Percentiles rank a stretch among this genome's conserved stretches.
These are phyloP conservation scores for Coenonympha glycerion DNA, from an alignment of 2,888 invertebrate species.

Conservation along the genomic window DNA sequence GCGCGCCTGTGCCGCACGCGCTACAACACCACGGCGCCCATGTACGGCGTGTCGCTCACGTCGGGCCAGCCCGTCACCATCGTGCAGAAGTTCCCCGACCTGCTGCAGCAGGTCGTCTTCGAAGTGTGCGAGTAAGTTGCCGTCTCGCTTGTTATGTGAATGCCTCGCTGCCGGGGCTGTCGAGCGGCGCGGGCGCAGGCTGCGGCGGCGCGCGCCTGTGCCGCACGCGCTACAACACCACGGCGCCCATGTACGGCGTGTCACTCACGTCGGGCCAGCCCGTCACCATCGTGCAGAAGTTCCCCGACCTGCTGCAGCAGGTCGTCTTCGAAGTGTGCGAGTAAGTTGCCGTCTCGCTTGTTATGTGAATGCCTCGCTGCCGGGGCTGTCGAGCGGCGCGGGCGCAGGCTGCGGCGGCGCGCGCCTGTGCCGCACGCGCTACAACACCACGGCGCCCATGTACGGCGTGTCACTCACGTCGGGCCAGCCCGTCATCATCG, in stretches of 20 bases:
- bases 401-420: constrained; percentile 83
- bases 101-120: constrained; percentile 93
- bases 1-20: constrained; percentile 89
- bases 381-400: constrained; percentile 43
- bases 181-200: constrained; percentile 39
- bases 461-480: constrained; percentile 96
- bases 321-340: constrained; percentile 95
- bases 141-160: too few species aligned
- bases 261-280: constrained; percentile 94
- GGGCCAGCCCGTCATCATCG: constrained; percentile 94
- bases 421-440: constrained; percentile 89
- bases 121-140: constrained; percentile 95
- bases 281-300: constrained; percentile 95
- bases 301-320: constrained; percentile 93
- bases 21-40: constrained; percentile 94
- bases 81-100: constrained; percentile 94
- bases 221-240: constrained; percentile 92
- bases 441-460: constrained; percentile 95
- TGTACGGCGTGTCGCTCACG: constrained; percentile 95
- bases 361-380: too few species aligned
- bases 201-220: constrained; percentile 86
- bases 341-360: too few species aligned
- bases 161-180: constrained; percentile 49
- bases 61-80: constrained; percentile 95
- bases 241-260: constrained; percentile 96